Conservation (phyloP, 2,888 invertebrate genomes). For the Pollenia griseotomentosa region DNA sequence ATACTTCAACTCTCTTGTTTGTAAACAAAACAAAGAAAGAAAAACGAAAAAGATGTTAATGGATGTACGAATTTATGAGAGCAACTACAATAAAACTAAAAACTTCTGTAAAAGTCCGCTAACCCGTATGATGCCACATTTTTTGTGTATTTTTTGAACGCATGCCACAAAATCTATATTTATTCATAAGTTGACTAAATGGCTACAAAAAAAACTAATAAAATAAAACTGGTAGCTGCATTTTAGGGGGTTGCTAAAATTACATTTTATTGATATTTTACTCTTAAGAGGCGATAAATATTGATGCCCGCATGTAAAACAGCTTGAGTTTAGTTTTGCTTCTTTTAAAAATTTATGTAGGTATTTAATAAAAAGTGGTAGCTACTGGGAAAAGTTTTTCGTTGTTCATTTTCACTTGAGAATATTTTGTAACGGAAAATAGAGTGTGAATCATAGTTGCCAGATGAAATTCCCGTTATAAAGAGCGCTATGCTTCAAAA, state of each 20-base stretch:
- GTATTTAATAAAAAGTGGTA: too few species aligned
- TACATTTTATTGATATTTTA: neutral
- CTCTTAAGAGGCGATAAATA: neutral
- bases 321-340: constrained; percentile 17
- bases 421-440: too few species aligned
- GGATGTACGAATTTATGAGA: constrained; percentile 3
- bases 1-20: neutral
- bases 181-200: constrained; percentile 23
- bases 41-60: neutral
- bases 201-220: neutral
- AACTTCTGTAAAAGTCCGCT: neutral
- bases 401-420: too few species aligned
- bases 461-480: too few species aligned
- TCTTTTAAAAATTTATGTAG: too few species aligned
- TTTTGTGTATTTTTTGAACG: neutral
- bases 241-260: constrained; percentile 24
- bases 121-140: constrained; percentile 49
- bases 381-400: too few species aligned
- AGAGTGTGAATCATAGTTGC: too few species aligned
- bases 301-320: constrained; percentile 21
- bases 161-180: constrained; percentile 44
- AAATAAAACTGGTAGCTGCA: constrained; percentile 12
- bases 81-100: neutral
- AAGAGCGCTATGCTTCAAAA: too few species aligned
- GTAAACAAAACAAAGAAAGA: neutral